Evolutionary conservation across 2,113 vertebrate species (phyloP), one percentile per base, ranked within the genome.

Genomic region (Electrona antarctica): DNA sequence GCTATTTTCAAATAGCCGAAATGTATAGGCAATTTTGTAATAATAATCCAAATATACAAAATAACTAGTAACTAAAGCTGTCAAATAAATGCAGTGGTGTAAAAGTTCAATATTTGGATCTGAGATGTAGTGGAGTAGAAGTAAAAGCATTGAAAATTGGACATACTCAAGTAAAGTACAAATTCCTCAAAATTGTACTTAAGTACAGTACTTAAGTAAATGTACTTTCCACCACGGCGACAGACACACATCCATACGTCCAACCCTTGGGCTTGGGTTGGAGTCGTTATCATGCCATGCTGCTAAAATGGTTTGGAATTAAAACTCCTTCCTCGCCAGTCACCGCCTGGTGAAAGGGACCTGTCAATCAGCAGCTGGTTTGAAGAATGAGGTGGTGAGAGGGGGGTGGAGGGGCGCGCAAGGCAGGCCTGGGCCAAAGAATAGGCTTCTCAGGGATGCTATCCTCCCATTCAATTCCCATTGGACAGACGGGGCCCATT

Each of bases 401-500:
- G 66, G 61, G 48, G 73, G 65, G 76, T 41, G 90, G 86, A 81
- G 68, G 73, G 84, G 90, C 89, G 74, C 88, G 78, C 66, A 74
- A 65, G 90, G 92, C 87, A 83, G 86, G 73, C 93, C 88, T 81
- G 78, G 21, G 89, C 86, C 83, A 85, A 86, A 93, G 86, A 93
- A 94, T 93, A 94, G 91, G 91, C 87, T 94, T 93, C 94, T 94
- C 91, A 85, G 95, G 94, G 96, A 96, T 95, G 93, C 94, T 84
- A 91, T 88, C 92, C 94, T 95, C 89, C 33, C 94, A 96, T 96
- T 96, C 95, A 94, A 94, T 95, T 95, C 94, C 94, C 93, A 95
- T 95, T 95, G 95, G 90, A 90, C 81, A 92, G 89, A 89, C 90
- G 33, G 90, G 84, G 21, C 21, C 91, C 87, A 91, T 95, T 92